Evolutionary conservation across 1,140 invertebrate species (phyloP), one percentile per base, ranked within the genome.

Genomic region (Magallana gigas): DNA sequence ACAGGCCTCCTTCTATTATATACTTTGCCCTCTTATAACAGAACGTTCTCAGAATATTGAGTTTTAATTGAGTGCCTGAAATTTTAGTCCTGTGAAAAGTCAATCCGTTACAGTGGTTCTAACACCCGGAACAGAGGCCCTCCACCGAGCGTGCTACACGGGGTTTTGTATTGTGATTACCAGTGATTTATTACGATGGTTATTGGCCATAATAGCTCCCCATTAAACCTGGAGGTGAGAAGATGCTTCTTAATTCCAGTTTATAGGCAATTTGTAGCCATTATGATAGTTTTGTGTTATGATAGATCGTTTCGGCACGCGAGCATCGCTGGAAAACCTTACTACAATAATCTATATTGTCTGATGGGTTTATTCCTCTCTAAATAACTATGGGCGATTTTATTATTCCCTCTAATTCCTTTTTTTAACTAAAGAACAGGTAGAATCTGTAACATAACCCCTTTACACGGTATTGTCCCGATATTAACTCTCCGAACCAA

Each of bases 241-340:
- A 83, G 58, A 58, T n/a, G 82, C 58, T 58, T 58, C 58, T 59
- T 86, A 86, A 86, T 86, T 86, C 14, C 80, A 86, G 68, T 86
- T 86, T 80, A 86, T 86, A 59, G 85, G 85, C 57, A 58, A 86
- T 86, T 59, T 86, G 57, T 86, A 59, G 8, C 85, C 57, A 86
- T 86, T 86, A 80, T 80, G 16, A 80, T n/a, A n/a, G 8, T 29
- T 59, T 80, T 18, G 59, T 23, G 57, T 14, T 80, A 58, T 86
- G 85, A 86, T 86, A 56, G 71, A 86, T 86, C 36, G 57, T 58
- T 81, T 80, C 59, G 71, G 58, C 85, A 86, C 85, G 85, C 76
- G 85, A 83, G 12, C 18, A 23, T 57, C 5, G 57, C n/a, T 8
- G 82, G 58, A n/a, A 14, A 58, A 58, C 23, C 48, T 12, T 12